These are phyloP conservation scores for Scylla paramamosain DNA, from an alignment of 1,140 invertebrate genomes.

Conservation along the genomic window DNA sequence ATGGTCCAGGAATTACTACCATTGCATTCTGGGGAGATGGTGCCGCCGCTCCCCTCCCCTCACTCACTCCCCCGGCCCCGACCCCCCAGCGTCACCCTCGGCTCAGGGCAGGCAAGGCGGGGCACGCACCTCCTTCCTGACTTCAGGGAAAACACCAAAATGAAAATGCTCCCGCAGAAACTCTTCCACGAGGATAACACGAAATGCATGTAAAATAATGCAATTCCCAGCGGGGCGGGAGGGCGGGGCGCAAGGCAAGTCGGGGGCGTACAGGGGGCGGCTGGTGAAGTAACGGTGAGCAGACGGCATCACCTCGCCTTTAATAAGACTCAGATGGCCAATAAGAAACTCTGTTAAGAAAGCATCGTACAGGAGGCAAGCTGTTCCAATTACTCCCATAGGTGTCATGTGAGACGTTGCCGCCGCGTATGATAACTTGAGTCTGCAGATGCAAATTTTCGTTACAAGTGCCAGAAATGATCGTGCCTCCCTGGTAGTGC, in stretches of 20 bases:
- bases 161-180: constrained; percentile 53
- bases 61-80: neutral
- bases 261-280: neutral
- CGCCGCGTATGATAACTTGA: constrained; percentile 58
- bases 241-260: neutral
- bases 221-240: constrained; percentile 17
- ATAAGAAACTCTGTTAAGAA: constrained; percentile 64
- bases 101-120: neutral
- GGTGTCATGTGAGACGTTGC: constrained; percentile 69
- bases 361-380: constrained; percentile 69
- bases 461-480: constrained; percentile 44
- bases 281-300: constrained; percentile 43
- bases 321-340: constrained; percentile 67
- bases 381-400: constrained; percentile 67
- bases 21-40: constrained; percentile 60
- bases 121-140: neutral
- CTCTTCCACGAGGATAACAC: constrained; percentile 49
- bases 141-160: constrained; percentile 36
- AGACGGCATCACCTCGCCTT: constrained; percentile 55
- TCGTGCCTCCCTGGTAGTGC: constrained; percentile 22
- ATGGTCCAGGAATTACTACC: constrained; percentile 42
- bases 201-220: constrained; percentile 55
- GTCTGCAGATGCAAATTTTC: constrained; percentile 57
- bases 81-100: neutral
- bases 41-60: neutral